Conservation (phyloP, 1,140 invertebrate genomes). For the Ostrea edulis region DNA sequence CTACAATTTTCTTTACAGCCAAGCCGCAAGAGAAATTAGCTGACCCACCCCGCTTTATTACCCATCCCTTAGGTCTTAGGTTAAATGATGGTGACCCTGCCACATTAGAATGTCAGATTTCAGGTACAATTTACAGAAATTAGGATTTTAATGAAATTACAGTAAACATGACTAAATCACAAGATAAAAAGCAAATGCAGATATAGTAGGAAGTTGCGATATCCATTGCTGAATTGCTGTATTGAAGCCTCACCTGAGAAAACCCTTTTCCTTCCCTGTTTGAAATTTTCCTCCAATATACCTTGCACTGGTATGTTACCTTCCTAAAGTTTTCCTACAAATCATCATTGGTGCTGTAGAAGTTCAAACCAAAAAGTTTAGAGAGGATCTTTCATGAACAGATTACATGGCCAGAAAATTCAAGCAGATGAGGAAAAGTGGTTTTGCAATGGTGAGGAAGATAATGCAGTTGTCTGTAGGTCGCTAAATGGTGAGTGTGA, state of each 20-base stretch:
- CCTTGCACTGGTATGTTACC: too few relatives aligned
- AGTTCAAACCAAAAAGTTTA: not conserved
- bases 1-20: slow-evolving; percentile 52
- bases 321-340: not conserved
- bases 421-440: not conserved
- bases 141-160: not conserved
- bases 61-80: slow-evolving; percentile 77
- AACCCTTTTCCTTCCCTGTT: not conserved
- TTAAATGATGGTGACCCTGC: slow-evolving; percentile 93
- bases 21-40: slow-evolving; percentile 21
- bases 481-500: not conserved
- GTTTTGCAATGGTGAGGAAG: not conserved
- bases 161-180: not conserved
- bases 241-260: not conserved
- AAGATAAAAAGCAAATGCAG: not conserved
- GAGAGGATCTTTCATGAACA: too few relatives aligned
- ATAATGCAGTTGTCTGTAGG: not conserved
- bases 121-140: slow-evolving; percentile 80
- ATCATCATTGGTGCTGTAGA: not conserved
- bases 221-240: not conserved
- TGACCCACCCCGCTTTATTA: slow-evolving; percentile 65
- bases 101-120: slow-evolving; percentile 90
- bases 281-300: not conserved
- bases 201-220: not conserved
- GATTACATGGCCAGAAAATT: not conserved